These are phyloP conservation scores for Lutraria lutraria DNA, from an alignment of 2,888 invertebrate genomes.

Conservation along the genomic window DNA sequence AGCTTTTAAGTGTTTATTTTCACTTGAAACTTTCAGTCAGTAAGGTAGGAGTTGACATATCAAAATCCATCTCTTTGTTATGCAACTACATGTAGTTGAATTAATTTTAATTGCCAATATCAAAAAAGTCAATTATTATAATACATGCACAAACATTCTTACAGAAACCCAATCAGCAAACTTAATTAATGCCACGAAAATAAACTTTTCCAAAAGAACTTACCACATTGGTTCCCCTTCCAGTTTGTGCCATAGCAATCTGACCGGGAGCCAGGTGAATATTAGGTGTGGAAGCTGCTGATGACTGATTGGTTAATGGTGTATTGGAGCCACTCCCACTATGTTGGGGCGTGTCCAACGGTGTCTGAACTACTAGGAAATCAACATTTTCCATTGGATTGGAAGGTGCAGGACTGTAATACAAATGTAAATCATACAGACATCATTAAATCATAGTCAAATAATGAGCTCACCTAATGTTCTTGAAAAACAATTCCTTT, in stretches of 20 bases:
- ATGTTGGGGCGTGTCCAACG: conserved; percentile 88
- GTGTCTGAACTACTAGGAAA: conserved; percentile 95
- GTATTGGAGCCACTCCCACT: conserved; percentile 74
- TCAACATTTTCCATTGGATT: conserved; percentile 78
- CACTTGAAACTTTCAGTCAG: no score
- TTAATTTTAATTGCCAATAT: no score
- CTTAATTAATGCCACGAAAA: background rate
- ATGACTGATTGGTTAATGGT: conserved; percentile 68
- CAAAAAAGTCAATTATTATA: no score
- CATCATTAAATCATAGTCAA: background rate
- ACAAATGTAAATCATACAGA: background rate
- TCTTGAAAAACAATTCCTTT: no score
- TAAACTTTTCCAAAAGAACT: conserved; percentile 60
- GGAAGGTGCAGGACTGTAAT: conserved; percentile 72
- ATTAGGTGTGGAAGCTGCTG: conserved; percentile 75
- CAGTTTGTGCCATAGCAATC: conserved; percentile 80
- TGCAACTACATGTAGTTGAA: no score
- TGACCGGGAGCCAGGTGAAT: conserved; percentile 75
- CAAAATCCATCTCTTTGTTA: no score
- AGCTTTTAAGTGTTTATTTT: no score
- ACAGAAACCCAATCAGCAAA: background rate
- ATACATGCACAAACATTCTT: background rate
- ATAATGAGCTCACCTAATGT: no score
- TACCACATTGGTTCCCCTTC: conserved; percentile 86
- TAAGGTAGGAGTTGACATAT: no score